Conservation (phyloP, 2,888 invertebrate species). For the Tigriopus californicus region DNA sequence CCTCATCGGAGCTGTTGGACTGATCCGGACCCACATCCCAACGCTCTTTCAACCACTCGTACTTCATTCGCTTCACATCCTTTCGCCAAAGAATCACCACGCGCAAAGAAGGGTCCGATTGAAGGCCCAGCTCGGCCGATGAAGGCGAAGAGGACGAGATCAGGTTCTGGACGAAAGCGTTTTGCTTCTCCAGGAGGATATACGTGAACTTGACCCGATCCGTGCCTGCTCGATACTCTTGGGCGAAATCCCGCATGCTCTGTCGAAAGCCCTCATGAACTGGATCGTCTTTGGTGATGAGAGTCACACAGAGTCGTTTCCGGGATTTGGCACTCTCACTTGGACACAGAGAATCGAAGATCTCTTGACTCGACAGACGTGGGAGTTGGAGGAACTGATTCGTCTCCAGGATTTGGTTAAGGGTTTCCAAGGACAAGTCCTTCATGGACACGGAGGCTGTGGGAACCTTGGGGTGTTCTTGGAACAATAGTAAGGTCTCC, state of each 20-base stretch:
- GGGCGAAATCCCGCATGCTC: constrained; percentile 49
- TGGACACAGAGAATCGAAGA: constrained; percentile 69
- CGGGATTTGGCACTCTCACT: constrained; percentile 60
- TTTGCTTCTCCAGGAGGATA: constrained; percentile 60
- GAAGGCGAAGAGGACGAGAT: neutral
- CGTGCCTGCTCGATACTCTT: constrained; percentile 41
- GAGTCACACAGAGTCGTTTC: constrained; percentile 53
- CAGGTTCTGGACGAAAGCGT: constrained; percentile 39
- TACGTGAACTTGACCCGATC: constrained; percentile 68
- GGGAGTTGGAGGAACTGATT: constrained; percentile 15
- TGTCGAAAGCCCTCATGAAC: constrained; percentile 43
- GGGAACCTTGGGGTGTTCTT: constrained; percentile 57
- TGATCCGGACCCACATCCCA: constrained; percentile 14
- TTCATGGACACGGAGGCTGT: constrained; percentile 72
- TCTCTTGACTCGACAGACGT: constrained; percentile 30
- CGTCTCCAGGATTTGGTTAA: constrained; percentile 41
- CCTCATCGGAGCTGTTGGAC: constrained; percentile 28
- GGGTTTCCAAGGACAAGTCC: constrained; percentile 67
- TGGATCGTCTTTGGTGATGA: constrained; percentile 42
- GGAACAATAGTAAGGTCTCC: constrained; percentile 68
- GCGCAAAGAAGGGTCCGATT: constrained; percentile 30
- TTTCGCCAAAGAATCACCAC: constrained; percentile 78
- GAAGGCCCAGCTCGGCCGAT: neutral
- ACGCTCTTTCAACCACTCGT: constrained; percentile 56
- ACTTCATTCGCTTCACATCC: constrained; percentile 64